Percentiles rank a stretch among this genome's conserved stretches.
Evolutionary conservation across 2,888 invertebrate species (phyloP).

Genomic region (Hydropsyche betteni): DNA sequence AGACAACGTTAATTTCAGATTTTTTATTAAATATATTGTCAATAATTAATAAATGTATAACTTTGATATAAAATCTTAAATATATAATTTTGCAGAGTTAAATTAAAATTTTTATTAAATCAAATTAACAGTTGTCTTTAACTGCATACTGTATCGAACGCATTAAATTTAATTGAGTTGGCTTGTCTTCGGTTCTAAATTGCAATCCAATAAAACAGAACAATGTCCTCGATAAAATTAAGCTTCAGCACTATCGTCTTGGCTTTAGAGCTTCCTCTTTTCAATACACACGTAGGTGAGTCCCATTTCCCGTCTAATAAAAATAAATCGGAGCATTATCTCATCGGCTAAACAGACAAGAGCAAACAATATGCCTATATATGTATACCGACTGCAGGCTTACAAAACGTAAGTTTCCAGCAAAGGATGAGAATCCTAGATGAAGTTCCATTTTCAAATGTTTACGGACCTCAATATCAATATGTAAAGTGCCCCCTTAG

Average conservation of each 20-base stretch:
- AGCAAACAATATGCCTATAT: not conserved
- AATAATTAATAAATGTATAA: no score
- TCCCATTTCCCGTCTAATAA: constrained; percentile 8
- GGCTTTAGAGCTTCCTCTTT: not conserved
- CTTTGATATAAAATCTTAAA: no score
- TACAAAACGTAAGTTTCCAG: no score
- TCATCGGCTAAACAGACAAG: constrained; percentile 7
- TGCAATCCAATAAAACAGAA: constrained; percentile 3
- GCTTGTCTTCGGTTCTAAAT: not conserved
- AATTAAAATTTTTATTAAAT: no score
- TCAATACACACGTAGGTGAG: not conserved
- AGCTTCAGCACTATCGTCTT: constrained; percentile 6
- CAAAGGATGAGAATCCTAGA: not conserved
- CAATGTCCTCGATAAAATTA: constrained; percentile 17
- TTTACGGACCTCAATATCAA: constrained; percentile 18
- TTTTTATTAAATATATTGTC: no score
- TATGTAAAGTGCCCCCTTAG: constrained; percentile 14
- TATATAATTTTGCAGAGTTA: no score
- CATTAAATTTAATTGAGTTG: not conserved
- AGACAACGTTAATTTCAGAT: no score
- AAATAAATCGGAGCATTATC: constrained; percentile 10
- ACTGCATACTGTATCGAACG: no score
- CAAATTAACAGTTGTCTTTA: no score
- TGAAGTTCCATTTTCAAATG: constrained; percentile 16
- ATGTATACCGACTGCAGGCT: not conserved